phyloP scores from a whole-genome alignment of 2,888 invertebrate species.

The Leucophora obtusa region DNA sequence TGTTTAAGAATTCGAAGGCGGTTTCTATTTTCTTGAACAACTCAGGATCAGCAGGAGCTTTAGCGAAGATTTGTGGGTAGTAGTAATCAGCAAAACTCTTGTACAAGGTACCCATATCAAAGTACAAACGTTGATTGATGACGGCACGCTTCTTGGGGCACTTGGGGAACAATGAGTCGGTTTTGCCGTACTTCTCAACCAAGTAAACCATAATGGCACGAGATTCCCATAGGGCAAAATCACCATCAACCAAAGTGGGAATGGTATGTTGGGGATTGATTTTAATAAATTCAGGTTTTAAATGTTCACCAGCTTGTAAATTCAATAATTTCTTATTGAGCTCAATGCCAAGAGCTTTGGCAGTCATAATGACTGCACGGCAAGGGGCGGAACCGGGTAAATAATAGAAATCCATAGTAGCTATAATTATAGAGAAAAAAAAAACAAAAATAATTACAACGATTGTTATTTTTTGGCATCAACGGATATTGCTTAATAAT shows the following conservation, averaged over 20 bases:
- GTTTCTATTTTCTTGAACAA: conserved; percentile 85
- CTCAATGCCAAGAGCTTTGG: conserved; percentile 83
- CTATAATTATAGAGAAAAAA: conserved; percentile 25
- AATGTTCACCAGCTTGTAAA: conserved; percentile 83
- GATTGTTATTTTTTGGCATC: neutral
- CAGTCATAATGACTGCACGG: conserved; percentile 83
- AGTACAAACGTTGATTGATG: conserved; percentile 89
- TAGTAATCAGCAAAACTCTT: conserved; percentile 85
- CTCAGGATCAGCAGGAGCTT: conserved; percentile 83
- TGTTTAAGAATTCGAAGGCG: conserved; percentile 84
- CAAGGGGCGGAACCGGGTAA: conserved; percentile 83
- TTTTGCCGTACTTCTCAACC: conserved; percentile 88
- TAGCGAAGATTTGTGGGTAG: conserved; percentile 83
- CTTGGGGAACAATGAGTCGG: conserved; percentile 86
- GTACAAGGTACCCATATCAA: conserved; percentile 88
- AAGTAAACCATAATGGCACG: conserved; percentile 90
- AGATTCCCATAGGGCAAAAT: conserved; percentile 90
- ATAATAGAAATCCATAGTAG: conserved; percentile 83
- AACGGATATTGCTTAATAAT: conserved; percentile 34
- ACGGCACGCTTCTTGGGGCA: conserved; percentile 87
- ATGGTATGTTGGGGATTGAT: conserved; percentile 91
- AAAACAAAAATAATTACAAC: conserved; percentile 9
- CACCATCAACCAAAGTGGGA: conserved; percentile 91
- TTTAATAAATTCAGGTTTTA: conserved; percentile 85
- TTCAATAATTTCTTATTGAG: conserved; percentile 83